These are phyloP conservation scores for Xyrichtys novacula DNA, from an alignment of 2,797 vertebrate genomes.

Conservation along the genomic window DNA sequence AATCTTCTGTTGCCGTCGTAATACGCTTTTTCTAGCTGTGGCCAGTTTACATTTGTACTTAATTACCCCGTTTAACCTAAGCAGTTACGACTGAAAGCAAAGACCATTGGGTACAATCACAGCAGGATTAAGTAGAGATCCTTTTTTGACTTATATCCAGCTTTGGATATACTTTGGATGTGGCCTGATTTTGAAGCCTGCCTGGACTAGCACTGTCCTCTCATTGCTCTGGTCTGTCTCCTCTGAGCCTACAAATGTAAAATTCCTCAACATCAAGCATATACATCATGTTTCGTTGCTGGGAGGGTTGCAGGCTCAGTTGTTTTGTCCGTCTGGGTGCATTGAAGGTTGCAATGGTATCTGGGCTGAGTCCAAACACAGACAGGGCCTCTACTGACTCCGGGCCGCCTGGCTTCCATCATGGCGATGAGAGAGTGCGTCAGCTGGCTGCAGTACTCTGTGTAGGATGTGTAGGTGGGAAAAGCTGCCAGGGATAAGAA, in stretches of 20 bases:
- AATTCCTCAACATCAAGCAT: no score
- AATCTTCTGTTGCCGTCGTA: constrained; percentile 5
- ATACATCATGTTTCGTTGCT: constrained; percentile 41
- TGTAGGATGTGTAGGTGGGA: constrained; percentile 38
- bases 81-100: constrained; percentile 22
- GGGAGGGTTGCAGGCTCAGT: constrained; percentile 57
- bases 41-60: background rate
- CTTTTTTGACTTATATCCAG: no score
- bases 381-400: constrained; percentile 61
- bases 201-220: no score
- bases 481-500: constrained; percentile 4
- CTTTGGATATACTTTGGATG: no score
- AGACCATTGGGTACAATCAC: no score
- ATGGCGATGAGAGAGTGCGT: constrained; percentile 43
- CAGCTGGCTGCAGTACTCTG: constrained; percentile 29
- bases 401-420: constrained; percentile 76
- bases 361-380: constrained; percentile 76
- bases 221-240: no score
- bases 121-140: no score
- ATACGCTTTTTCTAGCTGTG: constrained; percentile 16
- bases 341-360: constrained; percentile 58
- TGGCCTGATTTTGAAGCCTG: no score
- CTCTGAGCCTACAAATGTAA: no score
- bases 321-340: constrained; percentile 59
- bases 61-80: constrained; percentile 24